A percentile compares a stretch with the other conserved stretches of the same genome.
These are phyloP conservation scores for Cetoscarus ocellatus DNA, from an alignment of 2,797 vertebrate species.

Conservation along the genomic window DNA sequence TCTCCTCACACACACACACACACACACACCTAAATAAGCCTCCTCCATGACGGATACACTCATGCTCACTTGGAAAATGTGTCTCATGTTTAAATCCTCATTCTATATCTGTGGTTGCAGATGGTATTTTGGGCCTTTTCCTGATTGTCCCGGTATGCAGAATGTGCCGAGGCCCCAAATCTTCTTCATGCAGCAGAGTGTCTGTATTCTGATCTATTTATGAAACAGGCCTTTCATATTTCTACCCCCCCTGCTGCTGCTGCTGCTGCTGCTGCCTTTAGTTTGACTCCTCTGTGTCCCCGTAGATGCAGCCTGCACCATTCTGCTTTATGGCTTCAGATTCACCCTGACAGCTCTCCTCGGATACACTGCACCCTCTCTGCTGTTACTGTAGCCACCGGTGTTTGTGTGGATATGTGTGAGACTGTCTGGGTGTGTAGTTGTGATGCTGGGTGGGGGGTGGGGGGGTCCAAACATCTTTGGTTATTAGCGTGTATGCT, in stretches of 20 bases:
- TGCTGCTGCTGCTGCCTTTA: conserved; percentile 33
- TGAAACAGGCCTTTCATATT: conserved; percentile 58
- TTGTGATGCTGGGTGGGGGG: neutral
- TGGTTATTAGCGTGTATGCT: too few species aligned
- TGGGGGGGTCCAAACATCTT: too few species aligned
- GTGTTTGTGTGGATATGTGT: conserved; percentile 30
- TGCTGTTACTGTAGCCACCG: conserved; percentile 36
- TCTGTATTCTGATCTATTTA: conserved; percentile 65
- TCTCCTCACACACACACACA: conserved; percentile 11
- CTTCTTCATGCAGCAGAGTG: conserved; percentile 38
- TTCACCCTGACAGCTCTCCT: conserved; percentile 59
- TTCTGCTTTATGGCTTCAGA: conserved; percentile 52
- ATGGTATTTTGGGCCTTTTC: conserved; percentile 49
- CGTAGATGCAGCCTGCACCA: conserved; percentile 62
- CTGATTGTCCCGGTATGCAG: conserved; percentile 50
- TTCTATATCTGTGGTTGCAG: conserved; percentile 36
- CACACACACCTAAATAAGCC: conserved; percentile 45
- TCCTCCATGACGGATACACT: conserved; percentile 39
- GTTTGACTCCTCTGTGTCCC: conserved; percentile 64
- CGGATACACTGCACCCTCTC: conserved; percentile 23
- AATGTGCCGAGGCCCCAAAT: conserved; percentile 33
- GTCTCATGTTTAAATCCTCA: conserved; percentile 43
- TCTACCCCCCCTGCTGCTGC: conserved; percentile 10
- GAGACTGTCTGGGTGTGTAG: conserved; percentile 18
- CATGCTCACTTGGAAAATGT: conserved; percentile 39